Conservation (phyloP, 2,113 vertebrate species). For the Promerops cafer region DNA sequence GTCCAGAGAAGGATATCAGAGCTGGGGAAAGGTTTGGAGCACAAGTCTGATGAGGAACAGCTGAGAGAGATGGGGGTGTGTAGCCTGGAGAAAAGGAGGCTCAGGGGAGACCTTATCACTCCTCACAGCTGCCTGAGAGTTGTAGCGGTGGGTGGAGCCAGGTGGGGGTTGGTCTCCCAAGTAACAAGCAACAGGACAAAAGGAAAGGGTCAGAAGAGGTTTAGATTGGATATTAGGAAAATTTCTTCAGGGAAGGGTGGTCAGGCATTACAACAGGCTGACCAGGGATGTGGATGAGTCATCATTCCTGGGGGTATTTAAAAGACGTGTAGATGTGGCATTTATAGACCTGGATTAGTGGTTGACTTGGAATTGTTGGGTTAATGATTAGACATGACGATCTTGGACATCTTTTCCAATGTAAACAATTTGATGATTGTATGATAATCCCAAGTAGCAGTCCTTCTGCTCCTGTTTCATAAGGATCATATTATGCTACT, state of each 20-base stretch:
- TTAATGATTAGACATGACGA: neutral
- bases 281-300: neutral
- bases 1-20: accelerated
- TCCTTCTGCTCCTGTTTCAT: neutral
- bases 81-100: neutral
- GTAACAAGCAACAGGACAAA: neutral
- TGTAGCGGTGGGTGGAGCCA: accelerated
- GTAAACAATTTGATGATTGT: neutral
- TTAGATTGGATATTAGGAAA: neutral
- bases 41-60: accelerated
- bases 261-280: neutral
- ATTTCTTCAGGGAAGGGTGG: neutral
- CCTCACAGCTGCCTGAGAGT: neutral
- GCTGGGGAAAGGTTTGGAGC: neutral
- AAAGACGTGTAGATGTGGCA: accelerated
- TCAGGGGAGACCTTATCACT: accelerated
- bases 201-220: neutral
- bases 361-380: neutral
- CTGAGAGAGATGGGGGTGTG: neutral
- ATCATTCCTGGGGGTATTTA: neutral
- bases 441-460: neutral
- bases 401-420: neutral
- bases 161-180: accelerated
- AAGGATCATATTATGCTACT: neutral
- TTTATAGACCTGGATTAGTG: neutral